Evolutionary conservation across 2,888 invertebrate genomes (phyloP), one percentile per base, ranked within the genome.

Genomic region (Chymomyza caudatula): DNA sequence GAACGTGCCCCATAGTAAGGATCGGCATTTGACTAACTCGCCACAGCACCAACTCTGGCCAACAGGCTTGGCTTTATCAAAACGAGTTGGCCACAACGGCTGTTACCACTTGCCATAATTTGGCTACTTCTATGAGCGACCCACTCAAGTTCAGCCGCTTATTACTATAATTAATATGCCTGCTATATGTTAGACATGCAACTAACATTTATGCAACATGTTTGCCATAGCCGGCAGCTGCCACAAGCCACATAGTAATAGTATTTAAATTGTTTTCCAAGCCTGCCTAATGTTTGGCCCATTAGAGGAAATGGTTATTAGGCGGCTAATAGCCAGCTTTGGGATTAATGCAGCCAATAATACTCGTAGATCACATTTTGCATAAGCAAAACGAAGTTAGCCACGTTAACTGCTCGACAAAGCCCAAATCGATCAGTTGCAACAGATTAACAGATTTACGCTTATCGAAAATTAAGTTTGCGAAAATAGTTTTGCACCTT

Each of bases 401-500:
- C n/a, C n/a, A n/a, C n/a, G n/a, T n/a, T n/a, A n/a, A n/a, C n/a
- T n/a, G 29, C 29, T 11, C 29, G 29, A 37, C 29, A 37, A 37
- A 37, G 29, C 11, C 29, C 29, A 37, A n/a, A 37, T 37, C 29
- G 29, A 37, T 37, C 8, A 37, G 29, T 37, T 11, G 29, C 2
- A 8, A 37, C 11, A 11, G 29, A 37, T 37, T 8, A 37, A 37
- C 11, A 11, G 29, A 37, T 37, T 86, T 83, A 82, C 83, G 82
- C 82, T 83, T 83, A 83, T 83, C 83, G 85, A 77, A 76, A 85
- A 83, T 85, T 86, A 86, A 85, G 78, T 83, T 79, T 83, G 78
- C 86, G 86, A 83, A 86, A 83, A 83, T 84, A 86, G 86, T 84
- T 84, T 84, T 84, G 86, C 86, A 86, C 83, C 83, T 86, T 85